Base-by-base conservation (phyloP, 2,797 vertebrate genomes). In the Paguma larvata region DNA sequence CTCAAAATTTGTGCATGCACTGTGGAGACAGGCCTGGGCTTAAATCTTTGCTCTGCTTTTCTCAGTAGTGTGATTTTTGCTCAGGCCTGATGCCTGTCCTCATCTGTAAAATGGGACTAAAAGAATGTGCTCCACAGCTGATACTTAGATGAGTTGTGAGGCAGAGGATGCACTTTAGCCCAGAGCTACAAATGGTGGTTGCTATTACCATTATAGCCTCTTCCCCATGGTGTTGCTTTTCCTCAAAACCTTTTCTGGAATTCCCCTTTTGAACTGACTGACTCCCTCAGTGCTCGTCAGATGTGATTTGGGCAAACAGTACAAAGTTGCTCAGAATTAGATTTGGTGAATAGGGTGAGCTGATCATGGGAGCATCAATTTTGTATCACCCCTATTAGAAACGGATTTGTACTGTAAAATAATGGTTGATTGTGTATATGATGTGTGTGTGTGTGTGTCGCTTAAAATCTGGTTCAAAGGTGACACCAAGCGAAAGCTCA, bases 381-480 rank as follows among this genome's bases (percentile, higher is more conserved):
- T 96, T 95, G 2, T 88, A 59, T 89, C 21, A 87, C 5, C 7
- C 3, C 9, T 18, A 79, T 83, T 85, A 88, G 91, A 91, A 80
- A n/a, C 12, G 51, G 13, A 95, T n/a, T 2, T 94, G 21, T 89
- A 77, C 23, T 65, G 7, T 91, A 72, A 92, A 68, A 82, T 89
- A 92, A 65, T 80, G 78, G 73, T 59, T 59, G 44, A 80, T 25
- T 63, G 46, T 89, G 41, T 67, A 15, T 79, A 51, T 62, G 6
- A 9, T 25, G 44, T 11, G 15, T 94, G 59, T 73, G 6, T 38
- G 6, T 38, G 30, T 53, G 16, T 77, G 9, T 77, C 25, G 41
- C 32, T 93, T 96, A 93, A 97, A 93, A 48, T 70, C 41, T 78
- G 44, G 11, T 93, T 97, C 85, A 95, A 94, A 92, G 78, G 84